Percentiles rank a stretch among this genome's conserved stretches.
These are phyloP conservation scores for Philereme vetulata DNA, from an alignment of 2,888 invertebrate species.

Conservation along the genomic window DNA sequence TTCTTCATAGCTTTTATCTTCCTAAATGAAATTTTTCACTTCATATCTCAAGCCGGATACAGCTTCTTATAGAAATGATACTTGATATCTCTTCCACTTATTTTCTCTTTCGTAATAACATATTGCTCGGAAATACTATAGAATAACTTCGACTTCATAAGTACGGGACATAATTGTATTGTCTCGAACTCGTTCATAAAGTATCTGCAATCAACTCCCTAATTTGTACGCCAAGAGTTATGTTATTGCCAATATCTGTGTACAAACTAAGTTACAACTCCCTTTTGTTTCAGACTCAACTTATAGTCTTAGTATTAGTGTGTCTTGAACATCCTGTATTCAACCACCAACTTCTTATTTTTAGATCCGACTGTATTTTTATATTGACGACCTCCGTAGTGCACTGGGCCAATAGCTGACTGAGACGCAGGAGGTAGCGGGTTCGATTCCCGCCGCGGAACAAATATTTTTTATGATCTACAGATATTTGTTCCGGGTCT, in stretches of 20 bases:
- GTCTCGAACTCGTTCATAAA: conserved; percentile 42
- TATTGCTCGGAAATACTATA: conserved; percentile 24
- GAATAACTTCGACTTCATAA: conserved; percentile 41
- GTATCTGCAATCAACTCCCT: conserved; percentile 36
- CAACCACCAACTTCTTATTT: too few relatives aligned
- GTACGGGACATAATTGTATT: conserved; percentile 39
- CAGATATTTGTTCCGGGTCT: too few relatives aligned
- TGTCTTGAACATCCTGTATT: too few relatives aligned
- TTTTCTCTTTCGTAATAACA: not conserved
- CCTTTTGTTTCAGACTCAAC: not conserved
- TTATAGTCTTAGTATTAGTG: too few relatives aligned
- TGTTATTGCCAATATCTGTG: conserved; percentile 33
- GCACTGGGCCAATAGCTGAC: too few relatives aligned
- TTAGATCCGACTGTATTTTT: too few relatives aligned
- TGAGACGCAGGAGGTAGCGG: too few relatives aligned
- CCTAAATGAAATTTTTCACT: too few relatives aligned
- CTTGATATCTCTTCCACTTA: conserved; percentile 4
- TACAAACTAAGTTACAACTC: conserved; percentile 23
- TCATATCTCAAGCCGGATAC: not conserved
- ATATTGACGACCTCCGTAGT: too few relatives aligned
- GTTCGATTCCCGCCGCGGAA: too few relatives aligned
- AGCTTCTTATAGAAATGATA: not conserved
- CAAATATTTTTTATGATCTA: too few relatives aligned
- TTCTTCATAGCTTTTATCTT: too few relatives aligned
- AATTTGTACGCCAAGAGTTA: conserved; percentile 37